Evolutionary conservation across 2,797 vertebrate species (phyloP).

Genomic region (Sparus aurata): DNA sequence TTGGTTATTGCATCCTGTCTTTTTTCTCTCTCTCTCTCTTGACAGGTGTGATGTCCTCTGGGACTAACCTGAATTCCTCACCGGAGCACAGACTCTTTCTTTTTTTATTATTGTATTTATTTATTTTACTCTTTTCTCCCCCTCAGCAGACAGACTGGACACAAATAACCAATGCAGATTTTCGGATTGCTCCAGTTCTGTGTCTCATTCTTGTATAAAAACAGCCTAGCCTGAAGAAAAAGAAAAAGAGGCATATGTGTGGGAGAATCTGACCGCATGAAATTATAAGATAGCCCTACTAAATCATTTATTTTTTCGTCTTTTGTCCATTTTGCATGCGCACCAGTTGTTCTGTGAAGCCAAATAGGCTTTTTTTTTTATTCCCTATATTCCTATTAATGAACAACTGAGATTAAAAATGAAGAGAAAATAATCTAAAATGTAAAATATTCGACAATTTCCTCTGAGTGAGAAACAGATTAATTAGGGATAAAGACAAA

Average conservation of each 20-base stretch:
- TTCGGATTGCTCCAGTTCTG: constrained; percentile 44
- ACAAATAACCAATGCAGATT: constrained; percentile 72
- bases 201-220: constrained; percentile 27
- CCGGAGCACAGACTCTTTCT: constrained; percentile 63
- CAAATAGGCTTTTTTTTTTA: background rate
- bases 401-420: constrained; percentile 7
- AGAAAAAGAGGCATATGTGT: too few relatives aligned
- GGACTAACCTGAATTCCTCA: constrained; percentile 79
- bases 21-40: constrained; percentile 63
- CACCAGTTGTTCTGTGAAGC: background rate
- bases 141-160: constrained; percentile 63
- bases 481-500: constrained; percentile 8
- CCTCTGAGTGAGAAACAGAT: constrained; percentile 1
- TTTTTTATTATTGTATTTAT: constrained; percentile 22
- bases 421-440: constrained; percentile 19
- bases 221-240: background rate
- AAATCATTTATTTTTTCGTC: background rate
- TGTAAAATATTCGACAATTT: constrained; percentile 4
- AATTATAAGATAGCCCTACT: background rate
- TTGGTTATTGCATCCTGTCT: constrained; percentile 72
- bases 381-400: constrained; percentile 4
- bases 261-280: background rate
- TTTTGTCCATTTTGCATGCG: constrained; percentile 22
- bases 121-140: constrained; percentile 28
- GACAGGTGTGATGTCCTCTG: constrained; percentile 83